A percentile compares a stretch with the other conserved stretches of the same genome.
These are phyloP conservation scores for Lutraria lutraria DNA, from an alignment of 2,888 invertebrate genomes.

Conservation along the genomic window DNA sequence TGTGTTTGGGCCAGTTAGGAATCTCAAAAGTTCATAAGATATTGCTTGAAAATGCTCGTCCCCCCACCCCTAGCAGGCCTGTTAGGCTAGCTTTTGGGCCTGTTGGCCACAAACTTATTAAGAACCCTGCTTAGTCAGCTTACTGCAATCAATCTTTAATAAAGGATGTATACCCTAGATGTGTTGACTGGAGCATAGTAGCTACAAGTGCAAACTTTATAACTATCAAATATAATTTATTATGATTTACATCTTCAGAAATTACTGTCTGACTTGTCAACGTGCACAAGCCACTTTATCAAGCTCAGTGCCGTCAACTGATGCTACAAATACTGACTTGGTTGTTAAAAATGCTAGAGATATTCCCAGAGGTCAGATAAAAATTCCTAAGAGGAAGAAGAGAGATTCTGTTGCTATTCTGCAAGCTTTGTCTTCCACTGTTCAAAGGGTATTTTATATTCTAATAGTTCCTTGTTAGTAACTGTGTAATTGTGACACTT, in stretches of 20 bases:
- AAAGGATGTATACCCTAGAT: no score
- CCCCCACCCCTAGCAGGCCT: no score
- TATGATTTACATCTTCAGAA: conserved; percentile 13
- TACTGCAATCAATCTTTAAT: no score
- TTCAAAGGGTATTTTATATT: conserved; percentile 65
- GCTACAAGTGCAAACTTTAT: background rate
- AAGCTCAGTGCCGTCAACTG: background rate
- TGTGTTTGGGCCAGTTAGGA: no score
- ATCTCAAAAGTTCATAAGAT: no score
- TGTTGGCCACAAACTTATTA: no score
- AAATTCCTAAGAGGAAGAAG: conserved; percentile 53
- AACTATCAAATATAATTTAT: background rate
- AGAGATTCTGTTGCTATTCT: conserved; percentile 56
- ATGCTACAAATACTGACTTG: background rate
- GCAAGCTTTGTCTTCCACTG: conserved; percentile 68
- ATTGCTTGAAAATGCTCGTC: no score
- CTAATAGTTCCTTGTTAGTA: background rate
- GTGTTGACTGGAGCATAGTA: background rate
- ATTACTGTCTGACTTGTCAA: conserved; percentile 14
- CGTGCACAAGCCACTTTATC: background rate
- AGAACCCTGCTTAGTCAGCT: no score
- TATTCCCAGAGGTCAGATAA: conserved; percentile 36
- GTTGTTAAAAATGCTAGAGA: no score
- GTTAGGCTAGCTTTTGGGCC: no score
- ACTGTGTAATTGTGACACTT: no score